Percentiles rank a stretch among this genome's conserved stretches.
phyloP scores from a whole-genome alignment of 37 sponge, comb jelly and placozoan species.

The Hexactinellida sp. region DNA sequence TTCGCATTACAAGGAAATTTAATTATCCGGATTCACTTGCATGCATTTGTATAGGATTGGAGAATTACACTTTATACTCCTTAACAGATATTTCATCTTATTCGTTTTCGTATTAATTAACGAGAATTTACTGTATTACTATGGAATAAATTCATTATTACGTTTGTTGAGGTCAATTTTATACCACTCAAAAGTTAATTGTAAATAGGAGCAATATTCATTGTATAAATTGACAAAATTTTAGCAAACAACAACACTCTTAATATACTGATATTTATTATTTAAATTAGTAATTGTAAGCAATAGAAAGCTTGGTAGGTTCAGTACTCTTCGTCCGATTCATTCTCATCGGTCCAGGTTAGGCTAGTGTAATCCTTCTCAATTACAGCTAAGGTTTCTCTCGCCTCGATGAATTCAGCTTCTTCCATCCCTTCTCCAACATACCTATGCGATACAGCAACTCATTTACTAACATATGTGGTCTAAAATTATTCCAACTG shows the following conservation, averaged over 20 bases:
- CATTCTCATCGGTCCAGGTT: not conserved
- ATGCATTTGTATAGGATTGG: too few relatives aligned
- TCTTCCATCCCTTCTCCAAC: conserved; percentile 5
- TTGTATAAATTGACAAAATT: not conserved
- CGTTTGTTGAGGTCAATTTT: not conserved
- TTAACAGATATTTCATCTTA: too few relatives aligned
- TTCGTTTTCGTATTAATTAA: too few relatives aligned
- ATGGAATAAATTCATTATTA: too few relatives aligned
- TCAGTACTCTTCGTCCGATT: not conserved
- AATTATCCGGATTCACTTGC: too few relatives aligned
- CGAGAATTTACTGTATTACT: too few relatives aligned
- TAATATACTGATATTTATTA: not conserved
- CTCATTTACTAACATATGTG: not conserved
- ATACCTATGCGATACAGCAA: not conserved
- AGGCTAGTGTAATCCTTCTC: not conserved
- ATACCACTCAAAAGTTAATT: not conserved
- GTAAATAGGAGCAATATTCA: not conserved
- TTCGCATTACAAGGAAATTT: too few relatives aligned
- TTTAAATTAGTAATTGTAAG: not conserved
- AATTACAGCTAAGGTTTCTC: not conserved
- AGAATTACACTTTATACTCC: too few relatives aligned
- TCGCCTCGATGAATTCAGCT: not conserved
- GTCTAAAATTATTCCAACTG: not conserved
- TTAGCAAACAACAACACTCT: not conserved
- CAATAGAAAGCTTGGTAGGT: not conserved